Conservation (phyloP, 2,797 vertebrate genomes). For the Eulemur coronatus region DNA sequence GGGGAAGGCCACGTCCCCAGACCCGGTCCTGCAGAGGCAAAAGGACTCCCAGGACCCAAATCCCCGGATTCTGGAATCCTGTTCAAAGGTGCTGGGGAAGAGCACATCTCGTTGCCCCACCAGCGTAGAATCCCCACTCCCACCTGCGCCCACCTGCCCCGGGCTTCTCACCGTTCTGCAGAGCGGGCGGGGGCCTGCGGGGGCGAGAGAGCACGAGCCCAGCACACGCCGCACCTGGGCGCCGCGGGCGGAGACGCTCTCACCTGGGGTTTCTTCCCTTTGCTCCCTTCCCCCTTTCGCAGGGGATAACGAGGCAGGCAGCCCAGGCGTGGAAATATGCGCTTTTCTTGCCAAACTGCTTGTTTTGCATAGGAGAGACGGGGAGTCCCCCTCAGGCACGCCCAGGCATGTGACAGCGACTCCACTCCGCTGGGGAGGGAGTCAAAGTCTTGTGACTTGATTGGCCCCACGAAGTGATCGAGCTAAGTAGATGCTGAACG, state of each 20-base stretch:
- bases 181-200: too few relatives aligned
- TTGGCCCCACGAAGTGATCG: not conserved
- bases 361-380: accelerated
- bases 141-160: too few relatives aligned
- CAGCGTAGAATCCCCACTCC: accelerated
- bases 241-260: too few relatives aligned
- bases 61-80: too few relatives aligned
- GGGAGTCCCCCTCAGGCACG: accelerated
- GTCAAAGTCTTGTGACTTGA: accelerated
- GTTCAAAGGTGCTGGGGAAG: not conserved
- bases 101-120: too few relatives aligned
- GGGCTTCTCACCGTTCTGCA: not conserved
- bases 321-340: not conserved
- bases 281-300: not conserved
- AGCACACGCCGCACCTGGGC: too few relatives aligned
- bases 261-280: not conserved
- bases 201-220: too few relatives aligned
- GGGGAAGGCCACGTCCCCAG: too few relatives aligned
- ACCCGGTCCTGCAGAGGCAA: not conserved
- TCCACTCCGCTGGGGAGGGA: accelerated
- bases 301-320: accelerated
- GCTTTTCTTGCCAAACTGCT: not conserved
- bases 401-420: accelerated
- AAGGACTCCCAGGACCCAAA: not conserved
- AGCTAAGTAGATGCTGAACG: accelerated